Conservation (phyloP, 2,888 invertebrate species). For the Pandemis corylana region DNA sequence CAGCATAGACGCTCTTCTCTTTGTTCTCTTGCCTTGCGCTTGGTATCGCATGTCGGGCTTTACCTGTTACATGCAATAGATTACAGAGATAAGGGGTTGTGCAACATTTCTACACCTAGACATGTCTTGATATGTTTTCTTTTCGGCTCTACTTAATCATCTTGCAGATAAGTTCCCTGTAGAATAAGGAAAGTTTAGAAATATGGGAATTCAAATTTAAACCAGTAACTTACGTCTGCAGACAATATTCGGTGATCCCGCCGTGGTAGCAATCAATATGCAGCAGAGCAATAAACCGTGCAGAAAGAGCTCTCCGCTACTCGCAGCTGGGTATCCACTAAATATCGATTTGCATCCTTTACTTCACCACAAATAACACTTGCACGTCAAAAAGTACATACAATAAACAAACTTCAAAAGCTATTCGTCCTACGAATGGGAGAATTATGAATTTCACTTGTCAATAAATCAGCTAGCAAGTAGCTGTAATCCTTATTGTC, state of each 20-base stretch:
- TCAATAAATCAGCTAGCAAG: constrained; percentile 71
- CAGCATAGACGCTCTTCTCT: constrained; percentile 12
- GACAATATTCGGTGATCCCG: constrained; percentile 66
- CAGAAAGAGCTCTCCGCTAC: constrained; percentile 65
- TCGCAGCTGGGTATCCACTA: constrained; percentile 70
- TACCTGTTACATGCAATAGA: constrained; percentile 41
- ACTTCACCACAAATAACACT: constrained; percentile 71
- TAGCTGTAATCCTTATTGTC: constrained; percentile 61
- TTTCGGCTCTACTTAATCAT: constrained; percentile 8
- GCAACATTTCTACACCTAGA: constrained; percentile 29
- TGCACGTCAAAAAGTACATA: constrained; percentile 63
- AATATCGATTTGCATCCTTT: constrained; percentile 79
- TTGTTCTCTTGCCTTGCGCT: constrained; percentile 33
- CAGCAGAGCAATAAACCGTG: constrained; percentile 72
- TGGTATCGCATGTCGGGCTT: constrained; percentile 33
- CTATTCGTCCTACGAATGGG: constrained; percentile 68
- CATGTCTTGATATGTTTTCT: constrained; percentile 20
- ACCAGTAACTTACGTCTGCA: constrained; percentile 65
- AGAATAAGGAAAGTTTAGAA: neutral
- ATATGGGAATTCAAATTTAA: constrained; percentile 23
- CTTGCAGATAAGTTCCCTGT: constrained; percentile 24
- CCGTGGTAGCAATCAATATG: constrained; percentile 80
- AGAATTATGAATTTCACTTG: constrained; percentile 79
- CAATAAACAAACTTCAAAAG: constrained; percentile 70
- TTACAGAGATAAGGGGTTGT: constrained; percentile 39